Evolutionary conservation across 1,140 invertebrate species (phyloP), one percentile per base, ranked within the genome.

Genomic region (Harpegnathos saltator): DNA sequence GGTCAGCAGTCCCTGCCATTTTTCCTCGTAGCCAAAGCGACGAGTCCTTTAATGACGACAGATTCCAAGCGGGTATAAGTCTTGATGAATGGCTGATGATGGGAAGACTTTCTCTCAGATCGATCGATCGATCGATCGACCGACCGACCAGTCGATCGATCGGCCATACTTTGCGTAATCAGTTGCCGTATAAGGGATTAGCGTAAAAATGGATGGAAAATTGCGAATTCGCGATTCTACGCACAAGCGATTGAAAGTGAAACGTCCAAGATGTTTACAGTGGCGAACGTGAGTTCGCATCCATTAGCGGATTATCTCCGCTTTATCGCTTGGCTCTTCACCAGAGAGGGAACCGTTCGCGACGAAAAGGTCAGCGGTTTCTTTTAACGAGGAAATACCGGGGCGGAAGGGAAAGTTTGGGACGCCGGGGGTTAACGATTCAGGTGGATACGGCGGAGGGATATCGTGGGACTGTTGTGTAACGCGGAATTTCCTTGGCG

Each of bases 261-360:
- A 52, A 19, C 44, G 1, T 3, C 0, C 22, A 26, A 26, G 19
- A 17, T 65, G 17, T 52, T 75, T 11, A 3, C 38, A 1, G 4
- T 29, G 4, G 52, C 15, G 14, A 77, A n/a, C 66, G n/a, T n/a
- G 0, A 50, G n/a, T 17, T 38, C 38, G 26, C 5, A 15, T 50
- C 54, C 65, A 77, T 44, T 77, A 77, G 68, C 68, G 52, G n/a
- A 54, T 54, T 77, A 54, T 19, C 44, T 52, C 29, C n/a, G 38
- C n/a, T 38, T 52, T 65, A 77, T 77, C 48, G 17, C 4, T 68
- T 24, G 33, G 33, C 22, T 68, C 5, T 52, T n/a, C n/a, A 1
- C 12, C 38, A 26, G 29, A n/a, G 24, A 56, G 22, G n/a, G 19
- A 56, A 63, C 14, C 19, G n/a, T 61, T 22, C 12, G 33, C 19